A percentile compares a stretch with the other conserved stretches of the same genome.
phyloP scores from a whole-genome alignment of 1,140 invertebrate species.

The Aphis gossypii region DNA sequence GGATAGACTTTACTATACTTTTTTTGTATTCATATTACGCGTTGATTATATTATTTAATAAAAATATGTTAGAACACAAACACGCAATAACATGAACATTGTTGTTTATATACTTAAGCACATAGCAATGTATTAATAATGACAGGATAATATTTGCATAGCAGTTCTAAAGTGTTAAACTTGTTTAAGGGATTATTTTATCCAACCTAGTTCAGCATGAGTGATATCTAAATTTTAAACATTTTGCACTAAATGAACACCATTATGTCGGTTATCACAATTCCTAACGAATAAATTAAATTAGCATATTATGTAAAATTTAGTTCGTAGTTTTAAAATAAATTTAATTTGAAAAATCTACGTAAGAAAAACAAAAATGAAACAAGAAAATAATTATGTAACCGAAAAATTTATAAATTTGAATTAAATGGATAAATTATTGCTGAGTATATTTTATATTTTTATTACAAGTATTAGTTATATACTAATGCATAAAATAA shows the following conservation, averaged over 20 bases:
- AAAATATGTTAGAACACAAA: not conserved
- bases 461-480: too few relatives aligned
- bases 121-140: not conserved
- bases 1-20: not conserved
- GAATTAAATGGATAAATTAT: too few relatives aligned
- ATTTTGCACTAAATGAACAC: not conserved
- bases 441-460: too few relatives aligned
- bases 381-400: too few relatives aligned
- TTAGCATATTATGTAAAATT: not conserved
- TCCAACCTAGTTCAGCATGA: not conserved
- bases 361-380: not conserved
- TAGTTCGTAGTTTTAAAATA: not conserved
- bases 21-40: not conserved
- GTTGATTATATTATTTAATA: not conserved
- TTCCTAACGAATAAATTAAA: not conserved
- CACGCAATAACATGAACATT: not conserved
- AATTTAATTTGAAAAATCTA: not conserved
- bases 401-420: too few relatives aligned
- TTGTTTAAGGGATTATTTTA: constrained; percentile 2
- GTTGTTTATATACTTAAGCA: not conserved
- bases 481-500: too few relatives aligned
- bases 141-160: constrained; percentile 13
- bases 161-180: not conserved
- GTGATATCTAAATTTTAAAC: not conserved
- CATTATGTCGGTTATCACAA: not conserved